Percentiles rank a stretch among this genome's conserved stretches.
Conservation (phyloP, 2,113 vertebrate species). For the Daphoenositta chrysoptera region DNA sequence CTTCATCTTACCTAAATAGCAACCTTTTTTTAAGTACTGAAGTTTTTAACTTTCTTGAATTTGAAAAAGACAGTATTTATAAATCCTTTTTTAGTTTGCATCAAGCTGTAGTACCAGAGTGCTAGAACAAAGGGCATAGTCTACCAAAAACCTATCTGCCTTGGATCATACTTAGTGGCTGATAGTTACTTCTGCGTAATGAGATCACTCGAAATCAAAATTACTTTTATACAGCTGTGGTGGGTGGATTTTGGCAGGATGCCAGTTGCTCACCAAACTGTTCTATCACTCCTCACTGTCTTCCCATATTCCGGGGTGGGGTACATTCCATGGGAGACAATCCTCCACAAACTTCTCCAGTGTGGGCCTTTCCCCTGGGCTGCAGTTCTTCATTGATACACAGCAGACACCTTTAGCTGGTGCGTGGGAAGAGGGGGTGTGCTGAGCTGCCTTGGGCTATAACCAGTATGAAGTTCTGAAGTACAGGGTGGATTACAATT, state of each 20-base stretch:
- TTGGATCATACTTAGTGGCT: background rate
- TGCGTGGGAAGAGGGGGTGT: background rate
- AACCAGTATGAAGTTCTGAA: background rate
- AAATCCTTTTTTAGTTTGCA: background rate
- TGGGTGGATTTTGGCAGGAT: background rate
- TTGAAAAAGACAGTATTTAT: background rate
- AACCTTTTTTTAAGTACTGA: background rate
- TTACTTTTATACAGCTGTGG: background rate
- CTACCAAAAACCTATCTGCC: background rate
- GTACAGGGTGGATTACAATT: background rate
- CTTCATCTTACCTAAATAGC: background rate
- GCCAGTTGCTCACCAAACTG: background rate
- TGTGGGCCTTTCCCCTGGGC: fast-evolving
- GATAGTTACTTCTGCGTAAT: background rate
- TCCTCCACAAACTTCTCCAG: background rate
- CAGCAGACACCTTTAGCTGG: background rate
- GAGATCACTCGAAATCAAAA: background rate
- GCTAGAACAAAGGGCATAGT: background rate
- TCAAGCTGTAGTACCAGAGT: background rate
- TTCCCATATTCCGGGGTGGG: background rate
- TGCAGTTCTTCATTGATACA: background rate
- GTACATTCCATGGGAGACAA: background rate
- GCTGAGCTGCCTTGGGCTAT: background rate
- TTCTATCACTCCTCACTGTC: background rate
- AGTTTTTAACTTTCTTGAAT: background rate